Conservation (phyloP, 2,113 vertebrate genomes). For the Lamprotornis superbus region DNA sequence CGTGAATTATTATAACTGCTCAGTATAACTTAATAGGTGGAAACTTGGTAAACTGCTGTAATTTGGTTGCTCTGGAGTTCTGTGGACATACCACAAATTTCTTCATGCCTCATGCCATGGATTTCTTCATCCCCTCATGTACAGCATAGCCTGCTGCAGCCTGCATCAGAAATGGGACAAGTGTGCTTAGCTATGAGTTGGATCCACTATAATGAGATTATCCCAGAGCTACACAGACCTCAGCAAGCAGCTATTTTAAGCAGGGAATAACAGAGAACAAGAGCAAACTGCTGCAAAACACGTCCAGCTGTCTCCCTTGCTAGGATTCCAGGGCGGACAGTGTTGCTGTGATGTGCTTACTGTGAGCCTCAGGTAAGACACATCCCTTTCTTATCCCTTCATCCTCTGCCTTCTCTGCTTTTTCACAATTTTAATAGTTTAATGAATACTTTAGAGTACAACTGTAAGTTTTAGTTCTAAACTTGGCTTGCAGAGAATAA, state of each 20-base stretch:
- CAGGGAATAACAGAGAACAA: not conserved
- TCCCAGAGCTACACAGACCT: not conserved
- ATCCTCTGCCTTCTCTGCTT: not conserved
- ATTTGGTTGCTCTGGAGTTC: not conserved
- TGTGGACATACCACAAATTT: not conserved
- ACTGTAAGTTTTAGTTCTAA: not conserved
- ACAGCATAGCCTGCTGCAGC: not conserved
- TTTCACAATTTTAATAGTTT: not conserved
- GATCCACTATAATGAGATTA: not conserved
- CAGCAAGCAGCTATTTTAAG: constrained; percentile 25
- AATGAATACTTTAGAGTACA: not conserved
- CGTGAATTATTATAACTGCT: not conserved
- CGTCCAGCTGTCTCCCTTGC: constrained; percentile 11
- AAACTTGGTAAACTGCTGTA: not conserved
- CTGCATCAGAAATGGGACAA: not conserved
- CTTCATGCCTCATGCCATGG: not conserved
- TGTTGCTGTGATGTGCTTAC: not conserved
- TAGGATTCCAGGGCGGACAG: not conserved
- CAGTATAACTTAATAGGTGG: not conserved
- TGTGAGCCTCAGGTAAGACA: not conserved
- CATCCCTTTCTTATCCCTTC: not conserved
- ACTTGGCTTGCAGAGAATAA: not conserved
- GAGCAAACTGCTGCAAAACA: not conserved
- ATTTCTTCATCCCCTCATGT: not conserved
- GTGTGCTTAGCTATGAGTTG: not conserved